phyloP scores from a whole-genome alignment of 2,113 vertebrate genomes.

The Morone chrysops region DNA sequence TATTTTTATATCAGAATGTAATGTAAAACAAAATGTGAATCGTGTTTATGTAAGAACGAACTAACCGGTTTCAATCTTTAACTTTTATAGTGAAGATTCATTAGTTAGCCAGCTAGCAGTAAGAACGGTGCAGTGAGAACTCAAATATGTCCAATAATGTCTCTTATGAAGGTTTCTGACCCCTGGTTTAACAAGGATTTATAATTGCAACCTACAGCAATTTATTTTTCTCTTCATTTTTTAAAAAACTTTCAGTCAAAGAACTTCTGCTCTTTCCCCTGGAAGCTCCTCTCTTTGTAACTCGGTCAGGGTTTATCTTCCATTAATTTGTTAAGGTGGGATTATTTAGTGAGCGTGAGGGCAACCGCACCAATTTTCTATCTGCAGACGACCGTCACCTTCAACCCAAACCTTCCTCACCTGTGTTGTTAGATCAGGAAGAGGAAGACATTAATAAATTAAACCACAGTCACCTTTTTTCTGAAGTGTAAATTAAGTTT shows the following conservation, averaged over 20 bases:
- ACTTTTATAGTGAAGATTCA: too few species aligned
- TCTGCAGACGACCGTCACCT: not conserved
- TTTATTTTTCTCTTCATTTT: too few species aligned
- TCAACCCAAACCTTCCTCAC: not conserved
- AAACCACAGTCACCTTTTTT: not conserved
- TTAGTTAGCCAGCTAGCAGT: too few species aligned
- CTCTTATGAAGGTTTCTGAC: too few species aligned
- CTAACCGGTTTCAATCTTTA: too few species aligned
- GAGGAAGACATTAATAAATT: not conserved
- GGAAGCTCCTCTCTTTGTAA: not conserved
- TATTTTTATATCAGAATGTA: too few species aligned
- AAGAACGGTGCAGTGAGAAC: too few species aligned
- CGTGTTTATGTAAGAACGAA: too few species aligned
- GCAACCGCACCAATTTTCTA: not conserved
- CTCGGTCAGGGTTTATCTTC: not conserved
- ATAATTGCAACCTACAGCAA: too few species aligned
- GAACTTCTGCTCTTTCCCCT: not conserved
- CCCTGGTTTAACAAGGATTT: too few species aligned
- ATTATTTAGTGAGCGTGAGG: not conserved
- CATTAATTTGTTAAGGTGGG: not conserved
- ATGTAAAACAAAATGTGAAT: too few species aligned
- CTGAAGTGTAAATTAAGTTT: not conserved
- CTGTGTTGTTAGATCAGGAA: not conserved
- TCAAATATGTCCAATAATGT: too few species aligned
- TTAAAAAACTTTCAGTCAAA: not conserved